Base-by-base conservation (phyloP, 2,888 invertebrate species). In the Dryomyza anilis region DNA sequence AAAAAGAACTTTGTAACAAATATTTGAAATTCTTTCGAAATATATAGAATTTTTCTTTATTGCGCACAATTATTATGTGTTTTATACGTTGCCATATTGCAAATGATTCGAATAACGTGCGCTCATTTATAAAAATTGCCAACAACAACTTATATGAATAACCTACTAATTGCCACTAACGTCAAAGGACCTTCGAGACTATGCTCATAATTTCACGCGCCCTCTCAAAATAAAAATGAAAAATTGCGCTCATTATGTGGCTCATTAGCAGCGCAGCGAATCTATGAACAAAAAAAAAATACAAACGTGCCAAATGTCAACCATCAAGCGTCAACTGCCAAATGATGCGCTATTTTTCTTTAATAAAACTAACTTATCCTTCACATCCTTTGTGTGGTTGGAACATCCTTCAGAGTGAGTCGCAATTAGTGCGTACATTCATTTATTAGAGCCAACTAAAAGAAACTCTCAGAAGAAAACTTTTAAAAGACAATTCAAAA, bases 331-430 rank as follows among this genome's bases (percentile, higher is more conserved):
- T 80, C 79, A 80, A 78, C 75, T 74, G 76, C 68, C 78, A 80
- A 81, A 81, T 78, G 80, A 80, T 78, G 76, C 69, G 72, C 80
- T 79, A 80, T 81, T 81, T 80, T 79, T 81, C 76, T 78, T 76
- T 77, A 79, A 80, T 81, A 80, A 79, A 79, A 78, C 78, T 78
- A 74, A 78, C 76, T 76, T 74, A 75, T 71, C 70, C 65, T 39
- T 19, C 21, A 8, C 21, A 36, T 29, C 36, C 27, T 63, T n/a
- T 61, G 56, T 46, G 55, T 45, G 50, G n/a, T n/a, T n/a, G n/a
- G n/a, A n/a, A n/a, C n/a, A n/a, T n/a, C n/a, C n/a, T n/a, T n/a
- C n/a, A n/a, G n/a, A 16, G 45, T 16, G 66, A 43, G 27, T 45
- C 6, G 53, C 53, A 71, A 71, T 71, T 71, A 71, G 71, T 69